Percentiles rank a stretch among this genome's conserved stretches.
Evolutionary conservation across 2,113 vertebrate genomes (phyloP).

Genomic region (Gnathonemus echidnorhynchus): DNA sequence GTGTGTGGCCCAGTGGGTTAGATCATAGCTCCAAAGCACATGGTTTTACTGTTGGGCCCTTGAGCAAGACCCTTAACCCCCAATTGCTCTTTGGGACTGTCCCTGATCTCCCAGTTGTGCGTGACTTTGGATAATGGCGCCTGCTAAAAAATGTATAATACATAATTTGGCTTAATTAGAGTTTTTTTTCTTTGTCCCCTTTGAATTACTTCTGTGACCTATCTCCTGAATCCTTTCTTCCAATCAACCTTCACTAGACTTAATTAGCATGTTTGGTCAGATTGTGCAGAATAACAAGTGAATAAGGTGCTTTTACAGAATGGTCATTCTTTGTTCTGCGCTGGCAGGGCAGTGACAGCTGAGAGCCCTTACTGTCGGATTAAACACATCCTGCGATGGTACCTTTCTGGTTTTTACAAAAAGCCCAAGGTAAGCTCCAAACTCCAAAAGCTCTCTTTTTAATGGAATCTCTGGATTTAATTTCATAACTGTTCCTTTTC

Average conservation of each 20-base stretch:
- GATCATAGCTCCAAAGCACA: background rate
- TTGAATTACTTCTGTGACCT: background rate
- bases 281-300: background rate
- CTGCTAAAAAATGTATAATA: background rate
- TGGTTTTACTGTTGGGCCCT: background rate
- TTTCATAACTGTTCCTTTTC: background rate
- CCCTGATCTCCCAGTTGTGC: background rate
- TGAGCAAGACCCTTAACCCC: background rate
- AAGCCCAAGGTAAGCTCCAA: slow-evolving; percentile 80
- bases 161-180: background rate
- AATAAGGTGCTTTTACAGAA: background rate
- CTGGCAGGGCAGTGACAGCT: slow-evolving; percentile 70
- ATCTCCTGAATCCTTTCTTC: background rate
- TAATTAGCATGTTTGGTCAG: background rate
- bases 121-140: background rate
- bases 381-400: slow-evolving; percentile 84
- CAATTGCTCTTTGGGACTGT: background rate
- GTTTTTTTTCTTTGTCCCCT: background rate
- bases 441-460: background rate
- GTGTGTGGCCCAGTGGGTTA: background rate
- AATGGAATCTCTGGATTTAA: background rate
- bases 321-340: background rate
- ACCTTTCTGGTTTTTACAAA: slow-evolving; percentile 91
- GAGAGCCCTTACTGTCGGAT: slow-evolving; percentile 77
- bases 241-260: background rate